These are phyloP conservation scores for Takifugu ocellatus DNA, from an alignment of 2,797 vertebrate genomes.

Conservation along the genomic window DNA sequence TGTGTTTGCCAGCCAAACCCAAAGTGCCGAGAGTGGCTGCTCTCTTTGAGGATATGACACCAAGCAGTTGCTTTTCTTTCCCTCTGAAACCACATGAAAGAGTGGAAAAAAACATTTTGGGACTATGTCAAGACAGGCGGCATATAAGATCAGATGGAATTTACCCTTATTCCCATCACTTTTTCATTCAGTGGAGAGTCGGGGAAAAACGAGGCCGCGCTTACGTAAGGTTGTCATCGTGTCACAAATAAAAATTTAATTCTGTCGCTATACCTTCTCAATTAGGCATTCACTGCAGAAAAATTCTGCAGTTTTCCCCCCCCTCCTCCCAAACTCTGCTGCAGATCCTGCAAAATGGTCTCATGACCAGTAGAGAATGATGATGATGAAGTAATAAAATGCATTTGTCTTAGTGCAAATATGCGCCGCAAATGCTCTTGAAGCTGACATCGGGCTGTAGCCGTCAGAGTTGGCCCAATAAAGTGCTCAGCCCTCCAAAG, in stretches of 20 bases:
- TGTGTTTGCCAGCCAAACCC: constrained; percentile 39
- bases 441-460: constrained; percentile 11
- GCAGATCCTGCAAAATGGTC: constrained; percentile 16
- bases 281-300: constrained; percentile 48
- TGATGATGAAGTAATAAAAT: not conserved
- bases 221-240: constrained; percentile 68
- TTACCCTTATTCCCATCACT: constrained; percentile 54
- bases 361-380: constrained; percentile 4
- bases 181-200: constrained; percentile 42
- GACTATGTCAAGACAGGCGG: constrained; percentile 41
- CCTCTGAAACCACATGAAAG: constrained; percentile 23
- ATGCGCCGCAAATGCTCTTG: constrained; percentile 7
- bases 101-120: constrained; percentile 13
- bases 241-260: constrained; percentile 63
- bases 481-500: constrained; percentile 16
- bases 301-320: constrained; percentile 14
- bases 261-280: constrained; percentile 48
- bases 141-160: constrained; percentile 53
- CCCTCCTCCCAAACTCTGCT: constrained; percentile 3
- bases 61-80: constrained; percentile 19
- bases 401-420: not conserved
- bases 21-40: constrained; percentile 26
- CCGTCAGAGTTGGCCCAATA: constrained; percentile 16
- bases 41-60: constrained; percentile 35
- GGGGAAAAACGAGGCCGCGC: constrained; percentile 56